Evolutionary conservation across 2,797 vertebrate genomes (phyloP), one percentile per base, ranked within the genome.

Genomic region (Sebastes diaconus): DNA sequence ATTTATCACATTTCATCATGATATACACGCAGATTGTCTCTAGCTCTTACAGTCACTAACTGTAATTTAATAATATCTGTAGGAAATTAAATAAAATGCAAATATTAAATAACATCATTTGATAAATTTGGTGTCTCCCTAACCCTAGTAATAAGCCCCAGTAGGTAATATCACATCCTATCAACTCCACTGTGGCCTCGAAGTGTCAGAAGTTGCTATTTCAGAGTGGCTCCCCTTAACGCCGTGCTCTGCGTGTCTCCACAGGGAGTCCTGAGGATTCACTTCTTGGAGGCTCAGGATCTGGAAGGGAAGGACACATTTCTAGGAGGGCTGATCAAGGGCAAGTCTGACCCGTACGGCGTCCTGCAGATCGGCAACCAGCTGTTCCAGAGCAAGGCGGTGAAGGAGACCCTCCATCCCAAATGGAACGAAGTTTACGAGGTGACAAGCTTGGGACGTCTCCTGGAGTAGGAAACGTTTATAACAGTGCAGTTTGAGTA

Each of bases 361-460:
- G 87, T 99, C 55, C 90, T 99, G 73, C 97, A 97, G 81, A 95
- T 99, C 2, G 97, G 98, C 82, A 99, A 96, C 92, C 98, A 99
- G 79, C 92, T 97, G 84, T 99, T 99, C 91, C 97, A 97, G 91
- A 99, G 97, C 95, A 99, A 98, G 88, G 97, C 98, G 32, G 94
- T 99, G 89, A 99, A 99, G 88, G 97, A 98, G 93, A 97, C 95
- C 89, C 96, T 99, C 10, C 96, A 97, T 89, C 99, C 99, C 3
- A 98, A 98, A 74, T 99, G 99, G 99, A 98, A 97, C 55, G 98
- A 99, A 90, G 97, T 99, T 61, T 99, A 97, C 34, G 99, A 99
- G 98, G 99, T 99, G 91, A 87, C 29, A 8, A 60, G 22, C 69
- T 42, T 61, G 10, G 39, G 18, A 22, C 68, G 18, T 58, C 4